Percentiles rank a stretch among this genome's conserved stretches.
Conservation (phyloP, 1,140 invertebrate genomes). For the Tetramorium alpestre region DNA sequence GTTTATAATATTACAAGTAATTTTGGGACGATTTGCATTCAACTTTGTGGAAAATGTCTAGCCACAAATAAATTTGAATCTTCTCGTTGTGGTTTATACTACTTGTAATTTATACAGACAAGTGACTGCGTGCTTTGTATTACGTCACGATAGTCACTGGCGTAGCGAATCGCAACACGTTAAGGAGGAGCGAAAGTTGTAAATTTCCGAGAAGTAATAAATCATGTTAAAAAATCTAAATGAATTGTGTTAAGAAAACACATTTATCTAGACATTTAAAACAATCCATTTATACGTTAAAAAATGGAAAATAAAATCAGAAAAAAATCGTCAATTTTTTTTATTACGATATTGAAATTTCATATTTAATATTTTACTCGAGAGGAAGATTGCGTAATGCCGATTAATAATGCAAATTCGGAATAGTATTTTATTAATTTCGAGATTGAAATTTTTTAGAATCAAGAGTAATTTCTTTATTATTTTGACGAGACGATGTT, state of each 20-base stretch:
- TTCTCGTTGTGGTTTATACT: not conserved
- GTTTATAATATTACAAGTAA: not conserved
- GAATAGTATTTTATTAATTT: not conserved
- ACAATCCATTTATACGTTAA: not conserved
- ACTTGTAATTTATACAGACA: not conserved
- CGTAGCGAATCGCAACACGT: not conserved
- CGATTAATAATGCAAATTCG: not conserved
- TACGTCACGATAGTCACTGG: not conserved
- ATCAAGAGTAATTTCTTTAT: not conserved
- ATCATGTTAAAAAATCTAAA: not conserved
- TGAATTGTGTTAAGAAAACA: not conserved
- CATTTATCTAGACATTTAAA: not conserved
- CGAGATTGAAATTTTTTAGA: not conserved
- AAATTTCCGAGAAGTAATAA: not conserved
- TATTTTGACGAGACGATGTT: constrained; percentile 19
- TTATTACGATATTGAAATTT: not conserved
- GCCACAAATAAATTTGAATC: not conserved
- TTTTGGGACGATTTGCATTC: not conserved
- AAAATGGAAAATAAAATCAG: not conserved
- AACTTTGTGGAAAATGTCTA: not conserved
- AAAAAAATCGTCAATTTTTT: not conserved
- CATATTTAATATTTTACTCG: not conserved
- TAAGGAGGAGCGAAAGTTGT: not conserved
- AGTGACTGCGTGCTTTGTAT: not conserved
- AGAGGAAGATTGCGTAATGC: not conserved